Evolutionary conservation across 2,797 vertebrate species (phyloP), one percentile per base, ranked within the genome.

Genomic region (Aplochiton taeniatus): DNA sequence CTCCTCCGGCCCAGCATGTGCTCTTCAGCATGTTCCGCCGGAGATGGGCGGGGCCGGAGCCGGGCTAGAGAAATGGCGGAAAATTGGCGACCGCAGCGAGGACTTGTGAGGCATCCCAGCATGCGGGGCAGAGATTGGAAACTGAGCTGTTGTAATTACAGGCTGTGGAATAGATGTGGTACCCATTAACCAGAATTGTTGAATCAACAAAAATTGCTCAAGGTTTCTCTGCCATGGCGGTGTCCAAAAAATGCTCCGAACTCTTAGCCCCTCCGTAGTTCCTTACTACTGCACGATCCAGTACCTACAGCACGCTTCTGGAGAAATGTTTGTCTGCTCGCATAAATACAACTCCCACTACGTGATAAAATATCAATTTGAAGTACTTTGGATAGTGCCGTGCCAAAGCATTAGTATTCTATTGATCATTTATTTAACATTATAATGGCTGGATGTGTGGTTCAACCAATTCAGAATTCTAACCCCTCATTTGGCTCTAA

Each of bases 111-210:
- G 84, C 88, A 89, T 92, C 89, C 87, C 89, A 89, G 86, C 83
- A 88, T 89, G 81, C 73, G 63, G 88, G 86, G 90, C 88, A 87
- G 88, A 92, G 91, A 92, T 92, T 91, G 91, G 91, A 94, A 93
- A 93, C 88, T 90, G 90, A 94, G 91, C 92, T 93, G 90, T 93
- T 93, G 91, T 94, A 93, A 94, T 94, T 93, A 91, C 87, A 94
- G 91, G 90, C 91, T 93, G 78, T 86, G 89, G 91, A 93, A 92
- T 93, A 92, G 90, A 92, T 93, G 92, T 92, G 93, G 92, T 92
- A 91, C 91, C 90, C 89, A 93, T 93, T 93, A 93, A 93, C 92
- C 92, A 91, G 90, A 94, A 93, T 91, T 90, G 93, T 93, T 93
- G 93, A 93, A 92, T 94, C 92, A 92, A 92, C 92, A 93, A 90